Percentiles rank a stretch among this genome's conserved stretches.
These are phyloP conservation scores for Colletes latitarsis DNA, from an alignment of 1,140 invertebrate species.

Conservation along the genomic window DNA sequence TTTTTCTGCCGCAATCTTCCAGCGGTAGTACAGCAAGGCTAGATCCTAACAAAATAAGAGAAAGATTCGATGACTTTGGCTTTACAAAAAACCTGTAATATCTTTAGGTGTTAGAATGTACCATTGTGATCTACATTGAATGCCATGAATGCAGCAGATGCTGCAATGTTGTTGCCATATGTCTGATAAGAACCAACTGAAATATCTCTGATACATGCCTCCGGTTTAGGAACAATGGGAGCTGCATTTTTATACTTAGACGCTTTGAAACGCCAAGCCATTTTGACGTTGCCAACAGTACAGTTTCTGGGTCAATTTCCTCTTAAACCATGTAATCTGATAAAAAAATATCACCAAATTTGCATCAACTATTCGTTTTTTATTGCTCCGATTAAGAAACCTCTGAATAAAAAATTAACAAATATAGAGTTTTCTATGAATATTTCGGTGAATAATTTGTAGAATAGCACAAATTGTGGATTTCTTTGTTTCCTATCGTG, in stretches of 20 bases:
- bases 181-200: conserved; percentile 94
- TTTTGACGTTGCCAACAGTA: conserved; percentile 77
- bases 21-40: conserved; percentile 93
- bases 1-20: conserved; percentile 92
- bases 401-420: too few species aligned
- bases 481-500: neutral
- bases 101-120: conserved; percentile 59
- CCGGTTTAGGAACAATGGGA: conserved; percentile 94
- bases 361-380: conserved; percentile 3
- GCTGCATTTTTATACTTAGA: conserved; percentile 98
- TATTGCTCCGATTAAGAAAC: neutral
- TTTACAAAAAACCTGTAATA: conserved; percentile 1
- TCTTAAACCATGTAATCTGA: conserved; percentile 78
- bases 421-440: too few species aligned
- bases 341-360: conserved; percentile 33
- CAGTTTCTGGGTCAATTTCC: conserved; percentile 36
- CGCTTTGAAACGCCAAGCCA: conserved; percentile 97
- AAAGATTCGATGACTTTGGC: conserved; percentile 1
- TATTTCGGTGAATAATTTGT: neutral
- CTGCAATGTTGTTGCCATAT: conserved; percentile 96
- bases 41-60: conserved; percentile 82
- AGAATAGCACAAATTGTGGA: neutral
- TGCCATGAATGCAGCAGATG: conserved; percentile 95
- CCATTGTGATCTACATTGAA: conserved; percentile 94
- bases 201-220: conserved; percentile 94